Conservation (phyloP, 2,113 vertebrate genomes). For the Xiphorhynchus elegans region DNA sequence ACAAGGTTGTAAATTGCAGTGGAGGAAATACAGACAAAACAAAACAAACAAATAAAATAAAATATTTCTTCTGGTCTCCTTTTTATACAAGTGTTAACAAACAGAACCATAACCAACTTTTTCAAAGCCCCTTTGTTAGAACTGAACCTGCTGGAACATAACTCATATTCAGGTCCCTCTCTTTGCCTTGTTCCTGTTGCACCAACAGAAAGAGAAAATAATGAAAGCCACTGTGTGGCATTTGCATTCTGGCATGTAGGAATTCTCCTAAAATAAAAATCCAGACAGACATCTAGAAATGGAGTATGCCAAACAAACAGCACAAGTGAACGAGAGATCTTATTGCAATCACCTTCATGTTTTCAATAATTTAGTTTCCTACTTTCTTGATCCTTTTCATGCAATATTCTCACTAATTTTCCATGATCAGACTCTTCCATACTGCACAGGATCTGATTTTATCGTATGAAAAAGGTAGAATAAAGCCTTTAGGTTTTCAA, state of each 20-base stretch:
- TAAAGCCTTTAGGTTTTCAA: background rate
- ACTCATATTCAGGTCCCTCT: fast-evolving
- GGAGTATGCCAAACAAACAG: background rate
- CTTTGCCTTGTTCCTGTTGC: background rate
- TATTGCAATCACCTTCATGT: background rate
- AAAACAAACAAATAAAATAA: background rate
- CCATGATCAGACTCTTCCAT: background rate
- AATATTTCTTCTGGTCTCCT: background rate
- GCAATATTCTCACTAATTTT: background rate
- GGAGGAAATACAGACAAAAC: background rate
- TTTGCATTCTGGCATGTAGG: background rate
- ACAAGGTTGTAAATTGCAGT: background rate
- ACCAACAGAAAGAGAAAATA: slow-evolving; percentile 2
- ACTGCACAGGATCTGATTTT: background rate
- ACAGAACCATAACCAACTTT: background rate
- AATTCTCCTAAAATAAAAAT: slow-evolving; percentile 7
- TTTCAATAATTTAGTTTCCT: background rate
- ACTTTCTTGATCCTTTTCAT: background rate
- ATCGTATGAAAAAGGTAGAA: background rate
- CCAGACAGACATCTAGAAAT: background rate
- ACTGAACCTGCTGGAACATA: background rate
- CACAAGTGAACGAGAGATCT: background rate
- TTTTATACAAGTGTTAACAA: background rate
- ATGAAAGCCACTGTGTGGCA: background rate
- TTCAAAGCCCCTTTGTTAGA: background rate